Evolutionary conservation across 1,140 invertebrate species (phyloP).

Genomic region (Eulimnadia texana): DNA sequence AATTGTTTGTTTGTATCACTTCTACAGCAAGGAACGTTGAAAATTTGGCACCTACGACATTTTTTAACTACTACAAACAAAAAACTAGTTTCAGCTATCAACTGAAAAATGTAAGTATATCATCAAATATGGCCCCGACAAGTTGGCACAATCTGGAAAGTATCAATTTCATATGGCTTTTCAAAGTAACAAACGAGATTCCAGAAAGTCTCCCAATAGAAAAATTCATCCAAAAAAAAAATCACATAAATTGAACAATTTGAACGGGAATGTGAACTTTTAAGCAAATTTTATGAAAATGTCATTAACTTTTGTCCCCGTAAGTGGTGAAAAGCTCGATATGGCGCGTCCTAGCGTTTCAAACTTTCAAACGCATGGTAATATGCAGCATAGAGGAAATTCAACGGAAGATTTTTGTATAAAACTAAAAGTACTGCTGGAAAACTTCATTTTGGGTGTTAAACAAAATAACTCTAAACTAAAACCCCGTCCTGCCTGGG

Average conservation of each 20-base stretch:
- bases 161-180: too few relatives aligned
- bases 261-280: neutral
- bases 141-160: too few relatives aligned
- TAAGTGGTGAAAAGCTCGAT: too few relatives aligned
- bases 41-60: too few relatives aligned
- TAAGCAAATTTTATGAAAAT: neutral
- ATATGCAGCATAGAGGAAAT: neutral
- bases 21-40: too few relatives aligned
- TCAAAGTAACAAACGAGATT: too few relatives aligned
- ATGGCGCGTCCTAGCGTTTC: too few relatives aligned
- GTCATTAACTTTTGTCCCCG: too few relatives aligned
- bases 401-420: neutral
- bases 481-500: neutral
- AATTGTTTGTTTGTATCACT: too few relatives aligned
- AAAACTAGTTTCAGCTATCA: too few relatives aligned
- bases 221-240: neutral
- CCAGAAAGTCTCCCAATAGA: neutral
- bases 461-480: neutral
- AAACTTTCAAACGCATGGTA: neutral
- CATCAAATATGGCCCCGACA: neutral
- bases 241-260: neutral
- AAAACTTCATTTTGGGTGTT: neutral
- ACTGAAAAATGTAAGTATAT: neutral
- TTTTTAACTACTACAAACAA: too few relatives aligned
- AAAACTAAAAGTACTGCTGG: neutral